phyloP scores from a whole-genome alignment of 2,888 invertebrate species.

The Tubiluchus corallicola region DNA sequence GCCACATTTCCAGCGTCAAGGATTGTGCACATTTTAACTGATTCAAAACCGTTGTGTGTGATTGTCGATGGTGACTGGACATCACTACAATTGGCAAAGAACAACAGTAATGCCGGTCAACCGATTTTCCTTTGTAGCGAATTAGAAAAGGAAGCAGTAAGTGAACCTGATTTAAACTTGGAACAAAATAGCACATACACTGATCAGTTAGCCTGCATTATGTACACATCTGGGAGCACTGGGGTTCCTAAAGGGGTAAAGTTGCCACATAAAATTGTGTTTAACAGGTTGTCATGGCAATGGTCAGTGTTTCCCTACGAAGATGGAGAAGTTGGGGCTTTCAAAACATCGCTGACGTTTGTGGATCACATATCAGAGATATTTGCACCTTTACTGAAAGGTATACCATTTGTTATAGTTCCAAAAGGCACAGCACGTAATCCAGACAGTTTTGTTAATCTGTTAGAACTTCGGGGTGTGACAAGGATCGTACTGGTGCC shows the following conservation, averaged over 20 bases:
- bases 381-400: conserved; percentile 61
- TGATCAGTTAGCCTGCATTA: conserved; percentile 43
- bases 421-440: conserved; percentile 52
- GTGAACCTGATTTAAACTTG: conserved; percentile 29
- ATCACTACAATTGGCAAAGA: conserved; percentile 13
- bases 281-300: conserved; percentile 15
- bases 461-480: conserved; percentile 42
- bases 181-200: conserved; percentile 24
- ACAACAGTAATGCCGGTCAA: too few relatives aligned
- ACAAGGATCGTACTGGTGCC: conserved; percentile 46
- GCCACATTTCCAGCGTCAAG: conserved; percentile 47
- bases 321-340: conserved; percentile 45
- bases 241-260: conserved; percentile 76
- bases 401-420: conserved; percentile 48
- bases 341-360: conserved; percentile 56
- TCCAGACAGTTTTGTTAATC: conserved; percentile 48
- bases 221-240: conserved; percentile 76
- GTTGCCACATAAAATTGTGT: conserved; percentile 45
- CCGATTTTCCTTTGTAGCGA: too few relatives aligned
- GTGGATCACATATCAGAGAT: conserved; percentile 75
- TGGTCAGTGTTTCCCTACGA: conserved; percentile 59
- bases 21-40: conserved; percentile 52
- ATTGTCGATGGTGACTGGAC: conserved; percentile 42
- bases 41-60: conserved; percentile 48
- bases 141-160: conserved; percentile 36